Percentiles rank a stretch among this genome's conserved stretches.
phyloP scores from a whole-genome alignment of 2,888 invertebrate species.

The Chalcosyrphus nemorum region DNA sequence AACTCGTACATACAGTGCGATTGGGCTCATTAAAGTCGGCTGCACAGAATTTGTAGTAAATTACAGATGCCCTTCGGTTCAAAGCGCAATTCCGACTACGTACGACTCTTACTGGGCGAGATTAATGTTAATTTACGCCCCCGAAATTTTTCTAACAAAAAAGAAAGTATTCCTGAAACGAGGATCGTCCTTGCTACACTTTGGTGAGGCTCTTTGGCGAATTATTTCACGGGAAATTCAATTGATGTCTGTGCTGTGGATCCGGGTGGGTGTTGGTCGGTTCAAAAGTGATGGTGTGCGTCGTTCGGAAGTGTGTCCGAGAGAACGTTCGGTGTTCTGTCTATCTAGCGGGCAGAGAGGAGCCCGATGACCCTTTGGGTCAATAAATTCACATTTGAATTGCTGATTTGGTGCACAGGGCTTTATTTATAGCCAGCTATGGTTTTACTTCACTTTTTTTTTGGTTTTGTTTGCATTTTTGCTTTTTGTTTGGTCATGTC shows the following conservation, averaged over 20 bases:
- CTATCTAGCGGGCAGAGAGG: constrained; percentile 20
- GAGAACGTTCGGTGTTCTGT: not conserved
- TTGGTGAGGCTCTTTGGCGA: constrained; percentile 54
- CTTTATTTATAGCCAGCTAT: constrained; percentile 62
- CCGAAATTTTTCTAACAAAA: constrained; percentile 45
- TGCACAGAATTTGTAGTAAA: constrained; percentile 40
- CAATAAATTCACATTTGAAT: constrained; percentile 72
- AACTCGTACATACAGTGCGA: not conserved
- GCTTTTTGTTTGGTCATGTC: not conserved
- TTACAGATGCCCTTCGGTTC: constrained; percentile 35
- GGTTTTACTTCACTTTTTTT: constrained; percentile 25
- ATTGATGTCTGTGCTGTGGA: constrained; percentile 57
- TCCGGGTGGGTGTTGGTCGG: too few relatives aligned
- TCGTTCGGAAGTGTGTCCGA: not conserved
- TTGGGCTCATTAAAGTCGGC: constrained; percentile 55
- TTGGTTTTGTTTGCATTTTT: not conserved
- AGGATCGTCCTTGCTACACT: constrained; percentile 42
- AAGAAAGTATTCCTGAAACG: constrained; percentile 3
- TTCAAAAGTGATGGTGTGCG: not conserved
- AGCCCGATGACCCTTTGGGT: constrained; percentile 66
- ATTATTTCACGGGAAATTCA: constrained; percentile 69
- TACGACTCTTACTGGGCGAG: constrained; percentile 23
- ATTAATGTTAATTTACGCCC: constrained; percentile 61
- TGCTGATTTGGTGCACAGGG: constrained; percentile 68
- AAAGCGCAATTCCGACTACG: constrained; percentile 29